Conservation (phyloP, 2,797 vertebrate genomes). For the Chelonia mydas region DNA sequence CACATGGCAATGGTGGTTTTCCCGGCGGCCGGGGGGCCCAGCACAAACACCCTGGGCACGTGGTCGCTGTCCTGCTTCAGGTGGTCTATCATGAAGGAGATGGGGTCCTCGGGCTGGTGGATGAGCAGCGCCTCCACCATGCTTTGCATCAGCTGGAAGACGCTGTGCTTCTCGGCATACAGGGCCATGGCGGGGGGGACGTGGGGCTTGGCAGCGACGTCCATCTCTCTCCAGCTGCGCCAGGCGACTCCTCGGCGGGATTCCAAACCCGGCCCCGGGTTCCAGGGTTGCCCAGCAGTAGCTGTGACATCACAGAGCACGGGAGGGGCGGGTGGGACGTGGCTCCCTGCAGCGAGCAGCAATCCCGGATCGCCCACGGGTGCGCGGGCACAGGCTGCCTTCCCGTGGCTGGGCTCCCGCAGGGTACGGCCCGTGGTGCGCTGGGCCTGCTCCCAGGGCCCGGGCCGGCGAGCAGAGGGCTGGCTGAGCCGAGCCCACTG, state of each 20-base stretch:
- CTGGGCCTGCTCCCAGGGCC: too few relatives aligned
- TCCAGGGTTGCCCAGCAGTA: not conserved
- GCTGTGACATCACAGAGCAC: not conserved
- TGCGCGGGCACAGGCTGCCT: not conserved
- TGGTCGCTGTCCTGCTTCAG: constrained; percentile 78
- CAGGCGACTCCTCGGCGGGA: not conserved
- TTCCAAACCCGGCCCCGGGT: not conserved
- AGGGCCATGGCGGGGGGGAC: not conserved
- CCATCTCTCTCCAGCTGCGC: not conserved
- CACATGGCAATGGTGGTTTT: constrained; percentile 82
- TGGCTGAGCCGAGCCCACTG: not conserved
- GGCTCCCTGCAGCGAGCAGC: too few relatives aligned
- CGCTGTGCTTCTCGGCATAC: not conserved
- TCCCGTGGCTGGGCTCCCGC: not conserved
- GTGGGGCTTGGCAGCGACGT: not conserved
- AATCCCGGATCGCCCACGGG: too few relatives aligned
- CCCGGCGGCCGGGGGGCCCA: constrained; percentile 82
- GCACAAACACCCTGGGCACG: constrained; percentile 77
- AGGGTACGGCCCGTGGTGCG: too few relatives aligned
- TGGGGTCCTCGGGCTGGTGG: constrained; percentile 84
- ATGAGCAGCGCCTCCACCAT: constrained; percentile 82
- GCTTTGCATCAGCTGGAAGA: constrained; percentile 57
- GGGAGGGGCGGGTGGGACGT: not conserved
- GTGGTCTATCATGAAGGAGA: constrained; percentile 83
- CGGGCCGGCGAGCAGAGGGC: too few relatives aligned